A percentile compares a stretch with the other conserved stretches of the same genome.
These are phyloP conservation scores for Nesidiocoris tenuis DNA, from an alignment of 2,888 invertebrate species.

Conservation along the genomic window DNA sequence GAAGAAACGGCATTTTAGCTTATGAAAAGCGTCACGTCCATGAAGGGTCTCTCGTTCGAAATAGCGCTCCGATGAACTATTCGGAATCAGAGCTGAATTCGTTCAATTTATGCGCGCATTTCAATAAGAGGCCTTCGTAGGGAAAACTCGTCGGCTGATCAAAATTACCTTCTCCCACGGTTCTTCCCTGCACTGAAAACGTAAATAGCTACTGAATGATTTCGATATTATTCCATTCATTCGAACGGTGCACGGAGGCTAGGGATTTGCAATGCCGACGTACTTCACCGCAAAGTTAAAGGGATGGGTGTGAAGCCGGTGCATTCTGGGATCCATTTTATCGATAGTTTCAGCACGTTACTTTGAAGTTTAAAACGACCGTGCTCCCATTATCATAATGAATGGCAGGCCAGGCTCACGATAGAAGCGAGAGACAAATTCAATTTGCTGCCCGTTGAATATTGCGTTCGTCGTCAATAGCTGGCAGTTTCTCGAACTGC, in stretches of 20 bases:
- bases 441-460: background rate
- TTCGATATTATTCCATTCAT: background rate
- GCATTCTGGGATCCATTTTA: background rate
- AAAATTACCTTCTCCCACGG: too few relatives aligned
- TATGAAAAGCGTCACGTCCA: too few relatives aligned
- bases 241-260: background rate
- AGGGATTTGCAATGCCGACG: background rate
- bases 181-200: too few relatives aligned
- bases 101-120: too few relatives aligned
- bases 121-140: too few relatives aligned
- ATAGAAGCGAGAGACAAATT: background rate
- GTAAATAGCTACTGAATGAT: background rate
- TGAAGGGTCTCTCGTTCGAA: too few relatives aligned
- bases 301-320: background rate
- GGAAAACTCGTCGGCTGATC: too few relatives aligned
- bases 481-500: background rate
- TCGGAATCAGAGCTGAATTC: too few relatives aligned
- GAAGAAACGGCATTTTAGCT: too few relatives aligned
- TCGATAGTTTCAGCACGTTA: background rate
- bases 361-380: background rate
- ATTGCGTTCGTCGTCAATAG: background rate
- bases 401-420: background rate
- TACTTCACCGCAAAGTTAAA: background rate
- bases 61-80: too few relatives aligned
- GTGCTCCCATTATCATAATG: background rate